A percentile compares a stretch with the other conserved stretches of the same genome.
phyloP scores from a whole-genome alignment of 2,888 invertebrate species.

The Spisula subtruncata region DNA sequence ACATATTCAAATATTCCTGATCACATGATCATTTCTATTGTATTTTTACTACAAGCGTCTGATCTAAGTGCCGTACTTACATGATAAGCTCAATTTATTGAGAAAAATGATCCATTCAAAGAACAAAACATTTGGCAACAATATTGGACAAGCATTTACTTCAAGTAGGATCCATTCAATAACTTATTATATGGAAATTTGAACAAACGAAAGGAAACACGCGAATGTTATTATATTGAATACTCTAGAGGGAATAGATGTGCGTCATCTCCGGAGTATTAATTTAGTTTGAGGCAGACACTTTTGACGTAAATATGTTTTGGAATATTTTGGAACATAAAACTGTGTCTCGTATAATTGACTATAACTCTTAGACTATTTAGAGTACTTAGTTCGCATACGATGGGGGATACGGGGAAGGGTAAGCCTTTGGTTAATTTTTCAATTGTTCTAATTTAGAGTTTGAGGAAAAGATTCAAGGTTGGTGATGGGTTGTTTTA shows the following conservation, averaged over 20 bases:
- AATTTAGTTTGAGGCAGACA: not conserved
- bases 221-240: not conserved
- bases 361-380: not conserved
- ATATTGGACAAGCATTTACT: not conserved
- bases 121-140: not conserved
- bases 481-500: no score
- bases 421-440: no score
- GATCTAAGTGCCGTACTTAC: not conserved
- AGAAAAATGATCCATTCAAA: not conserved
- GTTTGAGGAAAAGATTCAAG: no score
- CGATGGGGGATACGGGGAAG: no score
- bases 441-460: no score
- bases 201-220: not conserved
- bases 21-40: not conserved
- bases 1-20: not conserved
- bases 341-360: conserved; percentile 2
- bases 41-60: not conserved
- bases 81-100: conserved; percentile 1
- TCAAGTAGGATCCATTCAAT: not conserved
- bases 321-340: conserved; percentile 13
- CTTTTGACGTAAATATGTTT: not conserved
- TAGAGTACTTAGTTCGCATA: no score
- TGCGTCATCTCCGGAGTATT: not conserved
- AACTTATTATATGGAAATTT: conserved; percentile 8
- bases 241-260: not conserved